Conservation (phyloP, 2,888 invertebrate genomes). For the Idaea aversata region DNA sequence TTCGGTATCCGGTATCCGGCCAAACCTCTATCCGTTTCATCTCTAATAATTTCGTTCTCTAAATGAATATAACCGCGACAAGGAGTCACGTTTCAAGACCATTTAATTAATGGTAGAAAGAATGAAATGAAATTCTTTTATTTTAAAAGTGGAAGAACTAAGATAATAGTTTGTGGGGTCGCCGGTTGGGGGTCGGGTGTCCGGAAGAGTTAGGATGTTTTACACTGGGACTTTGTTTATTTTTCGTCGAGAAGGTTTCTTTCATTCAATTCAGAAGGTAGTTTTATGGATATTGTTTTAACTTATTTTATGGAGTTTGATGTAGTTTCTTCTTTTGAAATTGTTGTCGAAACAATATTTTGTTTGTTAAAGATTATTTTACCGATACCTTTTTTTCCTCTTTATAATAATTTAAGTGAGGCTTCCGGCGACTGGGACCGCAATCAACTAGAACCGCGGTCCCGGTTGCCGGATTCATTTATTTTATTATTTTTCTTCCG, state of each 20-base stretch:
- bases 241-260: neutral
- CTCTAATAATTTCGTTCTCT: conserved; percentile 18
- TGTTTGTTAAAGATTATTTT: too few relatives aligned
- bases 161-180: conserved; percentile 47
- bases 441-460: too few relatives aligned
- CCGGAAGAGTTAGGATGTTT: conserved; percentile 18
- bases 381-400: too few relatives aligned
- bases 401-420: too few relatives aligned
- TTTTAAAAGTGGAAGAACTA: conserved; percentile 37
- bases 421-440: too few relatives aligned
- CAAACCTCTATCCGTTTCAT: too few relatives aligned
- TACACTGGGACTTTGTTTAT: conserved; percentile 1
- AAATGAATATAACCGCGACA: conserved; percentile 36
- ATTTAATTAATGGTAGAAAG: conserved; percentile 52
- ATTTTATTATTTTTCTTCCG: too few relatives aligned
- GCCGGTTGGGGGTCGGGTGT: conserved; percentile 24
- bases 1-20: too few relatives aligned
- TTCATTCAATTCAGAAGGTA: neutral
- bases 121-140: conserved; percentile 50
- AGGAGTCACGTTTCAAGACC: conserved; percentile 43
- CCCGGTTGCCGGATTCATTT: too few relatives aligned
- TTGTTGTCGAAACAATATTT: too few relatives aligned
- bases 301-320: neutral
- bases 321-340: neutral
- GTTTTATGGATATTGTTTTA: neutral